phyloP scores from a whole-genome alignment of 1,140 invertebrate species.

The Achatina immaculata region DNA sequence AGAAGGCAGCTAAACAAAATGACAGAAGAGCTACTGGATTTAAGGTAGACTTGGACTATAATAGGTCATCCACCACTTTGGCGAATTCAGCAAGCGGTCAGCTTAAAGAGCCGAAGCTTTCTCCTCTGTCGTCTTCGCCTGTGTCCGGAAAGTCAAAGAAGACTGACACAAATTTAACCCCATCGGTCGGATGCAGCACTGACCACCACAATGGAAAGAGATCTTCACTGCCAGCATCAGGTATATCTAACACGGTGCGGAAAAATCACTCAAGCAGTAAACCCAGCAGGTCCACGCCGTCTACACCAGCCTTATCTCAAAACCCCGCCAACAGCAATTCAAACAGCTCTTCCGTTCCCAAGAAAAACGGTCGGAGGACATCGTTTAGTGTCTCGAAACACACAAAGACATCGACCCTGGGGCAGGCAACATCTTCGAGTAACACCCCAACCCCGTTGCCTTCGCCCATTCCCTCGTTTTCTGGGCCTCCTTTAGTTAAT shows the following conservation, averaged over 20 bases:
- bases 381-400: background rate
- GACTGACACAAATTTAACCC: background rate
- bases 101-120: constrained; percentile 16
- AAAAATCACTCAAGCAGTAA: background rate
- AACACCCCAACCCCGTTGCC: background rate
- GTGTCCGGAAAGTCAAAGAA: background rate
- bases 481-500: background rate
- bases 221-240: background rate
- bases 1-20: background rate
- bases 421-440: background rate
- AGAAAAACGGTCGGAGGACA: background rate
- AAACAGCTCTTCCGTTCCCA: background rate
- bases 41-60: constrained; percentile 8
- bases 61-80: background rate
- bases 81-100: background rate
- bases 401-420: too few species aligned
- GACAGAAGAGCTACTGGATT: background rate
- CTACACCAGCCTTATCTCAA: background rate
- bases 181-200: background rate
- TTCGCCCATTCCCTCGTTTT: background rate
- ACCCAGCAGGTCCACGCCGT: background rate
- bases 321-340: background rate
- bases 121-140: background rate
- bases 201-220: background rate
- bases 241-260: background rate